A percentile compares a stretch with the other conserved stretches of the same genome.
These are phyloP conservation scores for Nomada ferruginata DNA, from an alignment of 2,888 invertebrate genomes.

Conservation along the genomic window DNA sequence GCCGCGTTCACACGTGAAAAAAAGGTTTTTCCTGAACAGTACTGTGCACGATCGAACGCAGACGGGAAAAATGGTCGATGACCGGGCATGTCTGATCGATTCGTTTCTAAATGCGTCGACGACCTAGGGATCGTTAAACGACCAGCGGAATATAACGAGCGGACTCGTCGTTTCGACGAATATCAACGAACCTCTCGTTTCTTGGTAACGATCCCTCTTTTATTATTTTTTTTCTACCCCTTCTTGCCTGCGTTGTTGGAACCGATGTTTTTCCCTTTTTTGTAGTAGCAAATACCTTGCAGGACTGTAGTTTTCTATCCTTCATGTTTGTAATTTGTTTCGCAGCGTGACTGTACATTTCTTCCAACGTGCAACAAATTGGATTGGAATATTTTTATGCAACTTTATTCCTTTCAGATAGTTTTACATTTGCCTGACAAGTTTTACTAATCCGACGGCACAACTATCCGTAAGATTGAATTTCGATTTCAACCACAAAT, in stretches of 20 bases:
- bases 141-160: conserved; percentile 34
- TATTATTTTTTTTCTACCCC: rapidly evolving
- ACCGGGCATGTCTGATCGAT: conserved; percentile 55
- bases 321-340: too few relatives aligned
- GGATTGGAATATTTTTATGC: too few relatives aligned
- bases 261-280: too few relatives aligned
- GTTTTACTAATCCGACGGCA: too few relatives aligned
- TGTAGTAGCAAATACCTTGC: too few relatives aligned
- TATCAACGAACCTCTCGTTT: conserved; percentile 10
- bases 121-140: conserved; percentile 42
- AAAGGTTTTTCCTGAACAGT: conserved; percentile 14
- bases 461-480: too few relatives aligned
- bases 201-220: conserved; percentile 5
- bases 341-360: too few relatives aligned
- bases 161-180: conserved; percentile 24
- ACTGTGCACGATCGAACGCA: conserved; percentile 34
- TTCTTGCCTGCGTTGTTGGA: not conserved
- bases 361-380: too few relatives aligned
- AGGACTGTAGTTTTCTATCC: too few relatives aligned
- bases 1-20: conserved; percentile 25
- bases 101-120: conserved; percentile 61
- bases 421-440: too few relatives aligned
- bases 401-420: too few relatives aligned
- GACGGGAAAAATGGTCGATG: conserved; percentile 55
- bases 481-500: too few relatives aligned